Conservation (phyloP, 2,888 invertebrate genomes). For the Noctua janthina region DNA sequence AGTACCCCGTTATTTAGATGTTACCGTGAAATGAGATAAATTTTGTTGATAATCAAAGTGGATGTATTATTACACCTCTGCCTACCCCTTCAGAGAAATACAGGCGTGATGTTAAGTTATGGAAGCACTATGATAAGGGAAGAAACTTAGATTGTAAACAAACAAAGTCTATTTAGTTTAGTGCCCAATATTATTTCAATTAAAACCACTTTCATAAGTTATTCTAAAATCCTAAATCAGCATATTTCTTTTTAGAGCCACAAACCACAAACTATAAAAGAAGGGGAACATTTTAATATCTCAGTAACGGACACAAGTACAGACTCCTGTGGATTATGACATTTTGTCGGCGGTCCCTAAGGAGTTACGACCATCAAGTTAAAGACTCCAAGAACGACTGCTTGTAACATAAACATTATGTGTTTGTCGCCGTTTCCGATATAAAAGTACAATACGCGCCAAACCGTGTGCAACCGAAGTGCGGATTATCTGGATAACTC, state of each 20-base stretch:
- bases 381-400: conserved; percentile 26
- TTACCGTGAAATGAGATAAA: neutral
- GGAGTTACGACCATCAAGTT: conserved; percentile 36
- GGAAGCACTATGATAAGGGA: neutral
- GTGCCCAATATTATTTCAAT: conserved; percentile 14
- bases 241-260: conserved; percentile 4
- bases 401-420: conserved; percentile 35
- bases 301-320: conserved; percentile 14
- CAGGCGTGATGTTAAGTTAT: neutral
- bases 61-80: neutral
- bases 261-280: conserved; percentile 36
- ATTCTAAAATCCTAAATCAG: neutral
- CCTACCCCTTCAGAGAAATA: neutral
- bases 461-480: conserved; percentile 30
- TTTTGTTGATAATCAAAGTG: neutral
- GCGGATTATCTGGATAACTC: conserved; percentile 33
- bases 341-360: conserved; percentile 40
- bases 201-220: conserved; percentile 12
- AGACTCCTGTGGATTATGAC: conserved; percentile 38
- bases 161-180: neutral
- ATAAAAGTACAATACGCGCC: neutral
- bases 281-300: conserved; percentile 29
- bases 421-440: conserved; percentile 13
- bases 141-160: neutral
- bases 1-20: neutral